Conservation (phyloP, 2,797 vertebrate species). For the Platalea minor region DNA sequence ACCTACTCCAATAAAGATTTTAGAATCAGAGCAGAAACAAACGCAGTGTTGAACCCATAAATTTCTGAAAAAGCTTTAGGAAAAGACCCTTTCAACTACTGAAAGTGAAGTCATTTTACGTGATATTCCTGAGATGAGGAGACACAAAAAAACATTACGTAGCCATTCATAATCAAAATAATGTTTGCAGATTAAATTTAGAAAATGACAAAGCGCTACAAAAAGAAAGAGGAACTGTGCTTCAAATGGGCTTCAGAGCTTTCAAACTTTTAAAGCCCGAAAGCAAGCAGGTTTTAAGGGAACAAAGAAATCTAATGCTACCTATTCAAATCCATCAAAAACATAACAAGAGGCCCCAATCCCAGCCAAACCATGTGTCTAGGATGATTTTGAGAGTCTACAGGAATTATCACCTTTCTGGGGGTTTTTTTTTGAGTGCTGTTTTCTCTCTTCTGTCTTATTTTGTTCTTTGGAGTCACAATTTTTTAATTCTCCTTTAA, state of each 20-base stretch:
- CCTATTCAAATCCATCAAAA: constrained; percentile 5
- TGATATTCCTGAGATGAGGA: not conserved
- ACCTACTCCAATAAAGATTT: not conserved
- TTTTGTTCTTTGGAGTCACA: constrained; percentile 27
- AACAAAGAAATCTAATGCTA: constrained; percentile 34
- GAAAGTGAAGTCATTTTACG: constrained; percentile 16
- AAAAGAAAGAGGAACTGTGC: not conserved
- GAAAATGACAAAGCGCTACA: not conserved
- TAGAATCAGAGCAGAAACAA: not conserved
- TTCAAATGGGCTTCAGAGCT: not conserved
- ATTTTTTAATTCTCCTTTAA: constrained; percentile 22
- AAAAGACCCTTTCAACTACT: not conserved
- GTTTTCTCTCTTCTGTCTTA: constrained; percentile 23
- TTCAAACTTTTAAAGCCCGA: constrained; percentile 2
- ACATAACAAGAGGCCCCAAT: not conserved
- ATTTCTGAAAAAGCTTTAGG: not conserved
- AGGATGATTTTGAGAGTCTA: constrained; percentile 11
- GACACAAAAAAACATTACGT: not conserved
- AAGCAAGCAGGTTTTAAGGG: not conserved
- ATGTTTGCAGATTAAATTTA: not conserved
- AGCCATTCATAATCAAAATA: constrained; percentile 4
- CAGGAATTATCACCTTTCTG: constrained; percentile 61
- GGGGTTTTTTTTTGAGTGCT: not conserved
- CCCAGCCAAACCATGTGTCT: not conserved
- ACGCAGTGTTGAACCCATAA: not conserved